Conservation (phyloP, 2,113 vertebrate species). For the Himantopus leucocephalus region DNA sequence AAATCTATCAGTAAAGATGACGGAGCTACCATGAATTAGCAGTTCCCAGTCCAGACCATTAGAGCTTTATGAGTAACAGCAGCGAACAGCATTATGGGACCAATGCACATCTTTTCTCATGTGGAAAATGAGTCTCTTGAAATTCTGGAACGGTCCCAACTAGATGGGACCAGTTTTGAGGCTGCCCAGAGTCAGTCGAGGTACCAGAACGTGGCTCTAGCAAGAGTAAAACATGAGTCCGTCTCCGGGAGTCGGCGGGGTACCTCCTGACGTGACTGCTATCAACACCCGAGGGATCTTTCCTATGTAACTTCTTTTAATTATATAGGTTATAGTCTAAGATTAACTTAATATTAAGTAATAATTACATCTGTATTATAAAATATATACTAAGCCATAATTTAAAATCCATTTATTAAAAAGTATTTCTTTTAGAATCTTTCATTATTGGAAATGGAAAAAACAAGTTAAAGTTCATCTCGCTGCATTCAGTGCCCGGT, state of each 20-base stretch:
- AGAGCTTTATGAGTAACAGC: not conserved
- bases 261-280: not conserved
- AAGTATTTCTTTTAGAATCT: not conserved
- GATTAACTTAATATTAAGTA: not conserved
- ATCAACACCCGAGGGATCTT: rapidly evolving
- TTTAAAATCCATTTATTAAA: not conserved
- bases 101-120: not conserved
- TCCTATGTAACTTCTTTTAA: not conserved
- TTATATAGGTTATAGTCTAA: not conserved
- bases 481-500: not conserved
- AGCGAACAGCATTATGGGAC: not conserved
- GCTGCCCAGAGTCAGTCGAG: not conserved
- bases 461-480: not conserved
- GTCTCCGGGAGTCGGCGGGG: not conserved
- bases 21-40: not conserved
- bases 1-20: slow-evolving; percentile 26
- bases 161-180: not conserved
- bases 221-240: not conserved
- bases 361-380: not conserved
- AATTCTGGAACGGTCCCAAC: not conserved
- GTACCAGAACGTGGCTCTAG: not conserved
- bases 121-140: not conserved
- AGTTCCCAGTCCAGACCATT: not conserved
- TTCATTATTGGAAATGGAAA: not conserved
- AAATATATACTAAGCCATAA: not conserved